Evolutionary conservation across 2,797 vertebrate genomes (phyloP).

Genomic region (Chromobotia macracanthus): DNA sequence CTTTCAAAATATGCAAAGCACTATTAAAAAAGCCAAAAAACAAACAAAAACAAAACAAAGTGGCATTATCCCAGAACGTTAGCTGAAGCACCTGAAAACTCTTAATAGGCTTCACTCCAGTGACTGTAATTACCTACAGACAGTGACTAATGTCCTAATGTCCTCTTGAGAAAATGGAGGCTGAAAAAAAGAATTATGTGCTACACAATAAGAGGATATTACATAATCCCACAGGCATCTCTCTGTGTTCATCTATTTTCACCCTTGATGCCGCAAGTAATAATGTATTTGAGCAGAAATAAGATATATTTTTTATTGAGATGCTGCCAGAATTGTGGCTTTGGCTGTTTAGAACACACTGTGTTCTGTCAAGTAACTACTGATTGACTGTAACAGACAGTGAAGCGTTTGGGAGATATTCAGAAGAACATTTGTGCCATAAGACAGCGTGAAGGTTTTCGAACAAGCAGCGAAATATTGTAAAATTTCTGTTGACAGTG

Average conservation of each 20-base stretch:
- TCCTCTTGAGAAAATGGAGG: slow-evolving; percentile 35
- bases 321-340: slow-evolving; percentile 6
- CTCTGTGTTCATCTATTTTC: slow-evolving; percentile 26
- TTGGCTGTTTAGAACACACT: not conserved
- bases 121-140: slow-evolving; percentile 32
- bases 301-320: slow-evolving; percentile 14
- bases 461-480: slow-evolving; percentile 16
- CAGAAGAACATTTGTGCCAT: slow-evolving; percentile 10
- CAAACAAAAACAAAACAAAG: not conserved
- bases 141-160: slow-evolving; percentile 6
- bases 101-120: slow-evolving; percentile 5
- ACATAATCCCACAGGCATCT: slow-evolving; percentile 31
- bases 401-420: not conserved
- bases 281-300: slow-evolving; percentile 24
- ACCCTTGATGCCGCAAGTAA: not conserved
- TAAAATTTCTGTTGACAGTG: slow-evolving; percentile 8
- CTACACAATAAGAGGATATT: slow-evolving; percentile 22
- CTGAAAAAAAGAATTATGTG: slow-evolving; percentile 24
- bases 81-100: not conserved
- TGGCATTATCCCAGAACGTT: not conserved
- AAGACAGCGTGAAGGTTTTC: slow-evolving; percentile 11
- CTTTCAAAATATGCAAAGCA: not conserved
- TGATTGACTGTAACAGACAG: slow-evolving; percentile 36
- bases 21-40: not conserved
- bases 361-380: slow-evolving; percentile 25